Base-by-base conservation (phyloP, 2,888 invertebrate species). In the Synanthedon myopaeformis region DNA sequence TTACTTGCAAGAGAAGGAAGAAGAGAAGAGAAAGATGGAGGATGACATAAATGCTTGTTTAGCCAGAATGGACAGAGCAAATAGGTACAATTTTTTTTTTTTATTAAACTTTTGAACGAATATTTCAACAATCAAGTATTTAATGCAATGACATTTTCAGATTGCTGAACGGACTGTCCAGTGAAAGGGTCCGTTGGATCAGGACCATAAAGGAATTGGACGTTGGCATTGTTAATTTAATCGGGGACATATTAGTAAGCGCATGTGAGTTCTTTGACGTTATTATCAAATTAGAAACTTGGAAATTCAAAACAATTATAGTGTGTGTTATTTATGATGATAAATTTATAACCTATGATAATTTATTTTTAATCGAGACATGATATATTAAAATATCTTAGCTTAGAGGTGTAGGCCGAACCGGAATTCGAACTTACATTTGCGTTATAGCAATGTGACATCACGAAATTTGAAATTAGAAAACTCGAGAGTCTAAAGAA, bases 11-110 rank as follows among this genome's bases (percentile, higher is more conserved):
- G 91, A 91, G 53, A 94, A 93, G 58, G 93, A 95, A 64, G 92
- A 92, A 0, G 90, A 90, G 67, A 94, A 92, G 59, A 78, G 79
- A 2, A 89, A 88, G 55, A 90, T 96, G 70, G 95, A 96, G 72
- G 90, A 90, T 45, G 92, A 92, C 63, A 94, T 94, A 57, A 90
- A 92, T 59, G 83, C 92, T 54, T 95, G 95, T 68, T 89, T 93
- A 56, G 93, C 93, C 53, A 90, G 95, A 64, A 91, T 95, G 89
- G 91, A 91, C 57, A 85, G 95, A 54, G 95, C 95, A 1, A 92
- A 94, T 59, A 90, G 94, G 77, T 23, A 23, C 23, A 81, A 49
- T 11, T 3, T 17, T 17, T 23, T 23, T 23, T 23, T 23, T 23
- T 1, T 23, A 4, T 23, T 23, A 23, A 23, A 23, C 23, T 23